Evolutionary conservation across 2,113 vertebrate genomes (phyloP).

Genomic region (Jacana jacana): DNA sequence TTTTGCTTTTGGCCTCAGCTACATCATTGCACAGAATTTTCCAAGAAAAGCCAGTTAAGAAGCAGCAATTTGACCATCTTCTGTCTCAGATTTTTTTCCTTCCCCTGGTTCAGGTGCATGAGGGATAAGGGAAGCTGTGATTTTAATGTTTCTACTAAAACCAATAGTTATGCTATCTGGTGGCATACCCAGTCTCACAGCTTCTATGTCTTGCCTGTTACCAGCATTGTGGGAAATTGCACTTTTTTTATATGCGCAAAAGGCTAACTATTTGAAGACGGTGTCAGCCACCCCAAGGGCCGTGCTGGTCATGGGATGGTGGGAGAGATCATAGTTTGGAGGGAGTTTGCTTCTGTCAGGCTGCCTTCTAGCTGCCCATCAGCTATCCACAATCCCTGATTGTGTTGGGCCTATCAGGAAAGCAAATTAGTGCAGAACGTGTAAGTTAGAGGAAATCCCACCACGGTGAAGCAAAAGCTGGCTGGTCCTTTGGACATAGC

Average conservation of each 20-base stretch:
- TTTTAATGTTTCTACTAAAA: not conserved
- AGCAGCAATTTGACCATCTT: not conserved
- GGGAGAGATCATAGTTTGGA: not conserved
- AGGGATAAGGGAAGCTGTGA: not conserved
- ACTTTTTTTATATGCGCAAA: not conserved
- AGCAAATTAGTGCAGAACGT: not conserved
- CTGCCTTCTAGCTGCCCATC: not conserved
- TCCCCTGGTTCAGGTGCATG: rapidly evolving
- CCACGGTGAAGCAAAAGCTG: not conserved
- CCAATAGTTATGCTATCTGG: not conserved
- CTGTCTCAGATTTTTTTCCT: not conserved
- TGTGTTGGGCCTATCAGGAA: not conserved
- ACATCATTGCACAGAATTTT: not conserved
- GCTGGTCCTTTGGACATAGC: not conserved
- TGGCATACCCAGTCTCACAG: not conserved
- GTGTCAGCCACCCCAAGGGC: not conserved
- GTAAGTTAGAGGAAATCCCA: not conserved
- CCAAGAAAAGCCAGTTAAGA: not conserved
- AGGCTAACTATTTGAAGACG: not conserved
- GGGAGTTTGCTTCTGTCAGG: not conserved
- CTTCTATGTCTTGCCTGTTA: not conserved
- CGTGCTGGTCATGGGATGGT: not conserved
- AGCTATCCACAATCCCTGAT: not conserved
- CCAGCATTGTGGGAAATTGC: not conserved
- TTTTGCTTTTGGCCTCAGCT: not conserved